Evolutionary conservation across 2,113 vertebrate genomes (phyloP).

Genomic region (Mellivora capensis): DNA sequence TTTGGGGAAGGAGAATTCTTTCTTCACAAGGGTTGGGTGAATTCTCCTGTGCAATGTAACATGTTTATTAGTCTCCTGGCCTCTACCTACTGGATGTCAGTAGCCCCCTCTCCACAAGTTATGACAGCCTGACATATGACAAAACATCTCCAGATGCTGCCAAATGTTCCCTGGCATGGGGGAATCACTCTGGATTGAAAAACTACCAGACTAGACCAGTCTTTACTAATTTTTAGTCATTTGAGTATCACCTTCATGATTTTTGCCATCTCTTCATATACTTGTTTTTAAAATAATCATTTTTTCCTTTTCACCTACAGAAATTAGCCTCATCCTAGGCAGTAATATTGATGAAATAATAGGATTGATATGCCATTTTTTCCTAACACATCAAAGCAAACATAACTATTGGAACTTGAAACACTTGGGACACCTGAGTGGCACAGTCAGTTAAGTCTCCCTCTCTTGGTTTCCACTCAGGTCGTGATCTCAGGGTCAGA

Average conservation of each 20-base stretch:
- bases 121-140: background rate
- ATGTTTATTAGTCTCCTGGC: background rate
- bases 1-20: background rate
- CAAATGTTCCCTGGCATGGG: background rate
- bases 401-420: background rate
- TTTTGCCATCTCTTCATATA: background rate
- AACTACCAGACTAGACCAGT: background rate
- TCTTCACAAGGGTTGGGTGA: background rate
- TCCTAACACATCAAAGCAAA: background rate
- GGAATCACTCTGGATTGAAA: background rate
- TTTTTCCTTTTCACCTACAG: background rate
- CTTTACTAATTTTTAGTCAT: background rate
- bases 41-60: background rate
- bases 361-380: background rate
- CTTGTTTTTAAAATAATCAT: background rate
- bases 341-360: constrained; percentile 12
- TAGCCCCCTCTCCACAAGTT: background rate
- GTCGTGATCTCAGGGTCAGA: background rate
- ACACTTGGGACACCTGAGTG: background rate
- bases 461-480: background rate
- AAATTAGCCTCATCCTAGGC: background rate
- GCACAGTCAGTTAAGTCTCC: background rate
- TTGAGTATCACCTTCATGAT: background rate
- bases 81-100: background rate
- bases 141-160: background rate